Percentiles rank a stretch among this genome's conserved stretches.
phyloP scores from a whole-genome alignment of 2,888 invertebrate species.

The Exephanes ischioxanthus region DNA sequence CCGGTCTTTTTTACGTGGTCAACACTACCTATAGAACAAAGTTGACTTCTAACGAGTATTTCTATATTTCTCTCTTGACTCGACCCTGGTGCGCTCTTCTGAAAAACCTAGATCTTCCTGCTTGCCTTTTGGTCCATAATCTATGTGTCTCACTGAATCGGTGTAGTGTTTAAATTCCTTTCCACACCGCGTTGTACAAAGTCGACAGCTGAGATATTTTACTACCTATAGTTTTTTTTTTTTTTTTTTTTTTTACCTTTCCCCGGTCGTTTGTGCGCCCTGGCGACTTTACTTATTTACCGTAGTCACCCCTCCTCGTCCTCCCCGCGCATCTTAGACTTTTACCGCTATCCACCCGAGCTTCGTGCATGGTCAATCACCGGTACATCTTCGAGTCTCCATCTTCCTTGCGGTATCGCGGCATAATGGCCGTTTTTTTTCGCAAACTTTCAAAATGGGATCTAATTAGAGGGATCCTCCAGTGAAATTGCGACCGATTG shows the following conservation, averaged over 20 bases:
- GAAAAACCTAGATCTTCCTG: slow-evolving; percentile 29
- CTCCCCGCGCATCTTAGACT: neutral
- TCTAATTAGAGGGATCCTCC: slow-evolving; percentile 22
- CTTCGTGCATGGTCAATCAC: neutral
- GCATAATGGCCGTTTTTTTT: slow-evolving; percentile 17
- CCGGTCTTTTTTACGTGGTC: slow-evolving; percentile 3
- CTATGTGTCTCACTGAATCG: slow-evolving; percentile 14
- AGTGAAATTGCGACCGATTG: slow-evolving; percentile 43
- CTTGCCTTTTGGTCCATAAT: slow-evolving; percentile 33
- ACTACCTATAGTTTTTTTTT: too few species aligned
- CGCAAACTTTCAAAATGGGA: neutral
- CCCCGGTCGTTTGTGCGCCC: slow-evolving; percentile 36
- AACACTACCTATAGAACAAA: too few species aligned
- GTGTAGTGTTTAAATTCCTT: neutral
- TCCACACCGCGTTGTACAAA: neutral
- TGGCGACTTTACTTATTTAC: slow-evolving; percentile 53
- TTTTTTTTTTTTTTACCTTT: neutral
- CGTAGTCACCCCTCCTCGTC: slow-evolving; percentile 16
- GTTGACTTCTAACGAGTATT: neutral
- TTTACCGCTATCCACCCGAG: neutral
- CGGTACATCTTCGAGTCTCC: neutral
- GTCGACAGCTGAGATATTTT: neutral
- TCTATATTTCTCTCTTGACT: slow-evolving; percentile 14
- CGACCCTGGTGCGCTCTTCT: slow-evolving; percentile 1
- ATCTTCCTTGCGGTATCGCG: slow-evolving; percentile 21